phyloP scores from a whole-genome alignment of 2,888 invertebrate genomes.

The Zhuqinia jingwanae region DNA sequence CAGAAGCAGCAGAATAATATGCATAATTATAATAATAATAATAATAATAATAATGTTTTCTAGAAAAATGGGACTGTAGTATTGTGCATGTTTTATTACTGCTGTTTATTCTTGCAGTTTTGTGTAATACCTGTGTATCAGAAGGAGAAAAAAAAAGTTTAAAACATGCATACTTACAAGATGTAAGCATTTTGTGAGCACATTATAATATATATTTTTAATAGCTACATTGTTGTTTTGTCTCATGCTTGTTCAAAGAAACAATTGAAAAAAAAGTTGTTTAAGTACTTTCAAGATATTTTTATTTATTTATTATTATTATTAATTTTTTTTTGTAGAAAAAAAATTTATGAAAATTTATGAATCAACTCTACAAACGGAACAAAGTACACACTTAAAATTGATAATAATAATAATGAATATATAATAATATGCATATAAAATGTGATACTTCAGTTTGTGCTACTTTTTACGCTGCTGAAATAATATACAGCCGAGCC shows the following conservation, averaged over 20 bases:
- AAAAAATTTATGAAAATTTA: too few relatives aligned
- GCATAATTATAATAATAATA: too few relatives aligned
- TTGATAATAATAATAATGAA: background rate
- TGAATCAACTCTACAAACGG: too few relatives aligned
- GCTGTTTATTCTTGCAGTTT: slow-evolving; percentile 3
- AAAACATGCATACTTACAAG: slow-evolving; percentile 17
- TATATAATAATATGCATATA: background rate
- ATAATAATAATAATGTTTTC: background rate
- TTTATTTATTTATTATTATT: background rate
- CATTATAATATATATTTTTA: background rate
- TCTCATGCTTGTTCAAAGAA: background rate
- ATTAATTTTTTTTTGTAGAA: background rate
- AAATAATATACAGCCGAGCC: background rate
- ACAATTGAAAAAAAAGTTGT: background rate
- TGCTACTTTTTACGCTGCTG: too few relatives aligned
- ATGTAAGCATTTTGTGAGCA: slow-evolving; percentile 30
- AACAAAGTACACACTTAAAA: too few relatives aligned
- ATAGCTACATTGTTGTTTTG: slow-evolving; percentile 23
- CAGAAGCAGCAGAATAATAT: too few relatives aligned
- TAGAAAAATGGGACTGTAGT: background rate
- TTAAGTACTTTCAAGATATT: too few relatives aligned
- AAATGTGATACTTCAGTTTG: background rate
- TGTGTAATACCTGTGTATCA: too few relatives aligned
- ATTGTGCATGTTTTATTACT: background rate
- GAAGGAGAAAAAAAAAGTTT: slow-evolving; percentile 6